Evolutionary conservation across 2,888 invertebrate species (phyloP), one percentile per base, ranked within the genome.

Genomic region (Andrena praecox): DNA sequence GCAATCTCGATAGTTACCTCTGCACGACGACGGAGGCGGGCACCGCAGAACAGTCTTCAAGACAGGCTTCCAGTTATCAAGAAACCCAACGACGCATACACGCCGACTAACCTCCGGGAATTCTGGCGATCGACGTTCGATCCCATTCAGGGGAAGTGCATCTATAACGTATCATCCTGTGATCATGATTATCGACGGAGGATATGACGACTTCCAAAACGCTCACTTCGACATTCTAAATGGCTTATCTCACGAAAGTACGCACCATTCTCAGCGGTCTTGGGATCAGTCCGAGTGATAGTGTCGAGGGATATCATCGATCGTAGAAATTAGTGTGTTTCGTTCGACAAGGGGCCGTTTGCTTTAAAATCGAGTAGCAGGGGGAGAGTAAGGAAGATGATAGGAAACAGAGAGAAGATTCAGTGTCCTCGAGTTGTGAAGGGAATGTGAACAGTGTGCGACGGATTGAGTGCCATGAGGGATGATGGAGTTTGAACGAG

Each of bases 51-150:
- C 89, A 91, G 91, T 93, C 92, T 93, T 92, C 92, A 90, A 91
- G 92, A 89, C 91, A 93, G 93, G 93, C 93, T 93, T 93, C 93
- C 93, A 93, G 78, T 84, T 87, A 89, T 87, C 85, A 88, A 90
- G 80, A 83, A 67, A 79, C 63, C 48, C 20, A 16, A 48, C 71
- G 80, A 66, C 74, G 59, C 35, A 8, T 20, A 16, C 24, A 16
- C 42, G 27, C 67, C 33, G 77, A 20, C 60, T 56, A 54, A 33
- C 56, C 42, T 59, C 42, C 59, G 72, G 69, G 20, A 66, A 60
- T 60, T 59, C 67, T 12, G 52, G 20, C 62, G 63, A 31, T 73
- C 56, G 63, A 72, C 76, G 69, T 52, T 64, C 16, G 50, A 63
- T 60, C 63, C 27, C 54, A 54, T 64, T 52, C 63, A 29, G 27